phyloP scores from a whole-genome alignment of 2,797 vertebrate genomes.

The Eulemur coronatus region DNA sequence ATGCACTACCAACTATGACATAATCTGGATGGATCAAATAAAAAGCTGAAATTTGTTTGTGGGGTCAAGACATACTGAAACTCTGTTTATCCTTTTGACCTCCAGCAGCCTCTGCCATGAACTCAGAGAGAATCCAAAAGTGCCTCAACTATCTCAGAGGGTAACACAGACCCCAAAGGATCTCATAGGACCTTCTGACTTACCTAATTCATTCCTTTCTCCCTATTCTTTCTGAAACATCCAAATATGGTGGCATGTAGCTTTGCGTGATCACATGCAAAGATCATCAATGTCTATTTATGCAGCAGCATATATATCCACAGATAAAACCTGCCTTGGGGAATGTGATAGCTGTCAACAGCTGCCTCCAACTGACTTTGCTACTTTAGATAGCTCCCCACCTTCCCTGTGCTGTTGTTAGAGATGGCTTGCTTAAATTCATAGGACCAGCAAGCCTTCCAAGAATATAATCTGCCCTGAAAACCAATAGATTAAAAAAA shows the following conservation, averaged over 20 bases:
- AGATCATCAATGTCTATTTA: neutral
- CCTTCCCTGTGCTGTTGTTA: neutral
- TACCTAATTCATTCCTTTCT: neutral
- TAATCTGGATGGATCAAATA: neutral
- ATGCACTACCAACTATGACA: neutral
- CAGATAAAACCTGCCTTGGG: neutral
- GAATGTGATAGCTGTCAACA: neutral
- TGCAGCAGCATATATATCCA: neutral
- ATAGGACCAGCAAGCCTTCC: neutral
- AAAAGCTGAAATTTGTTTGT: neutral
- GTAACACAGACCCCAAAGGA: rapidly evolving
- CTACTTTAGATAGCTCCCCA: neutral
- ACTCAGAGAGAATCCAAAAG: neutral
- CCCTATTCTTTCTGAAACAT: neutral
- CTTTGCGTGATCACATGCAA: neutral
- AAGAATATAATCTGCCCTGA: slow-evolving; percentile 15
- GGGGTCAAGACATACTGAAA: neutral
- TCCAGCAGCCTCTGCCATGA: neutral
- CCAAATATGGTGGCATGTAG: neutral
- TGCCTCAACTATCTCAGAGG: neutral
- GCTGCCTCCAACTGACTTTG: neutral
- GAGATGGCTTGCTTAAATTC: neutral
- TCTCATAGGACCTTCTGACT: neutral
- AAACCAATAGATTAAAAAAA: slow-evolving; percentile 29
- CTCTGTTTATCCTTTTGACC: neutral